phyloP scores from a whole-genome alignment of 2,113 vertebrate genomes.

The Xiphophorus hellerii region DNA sequence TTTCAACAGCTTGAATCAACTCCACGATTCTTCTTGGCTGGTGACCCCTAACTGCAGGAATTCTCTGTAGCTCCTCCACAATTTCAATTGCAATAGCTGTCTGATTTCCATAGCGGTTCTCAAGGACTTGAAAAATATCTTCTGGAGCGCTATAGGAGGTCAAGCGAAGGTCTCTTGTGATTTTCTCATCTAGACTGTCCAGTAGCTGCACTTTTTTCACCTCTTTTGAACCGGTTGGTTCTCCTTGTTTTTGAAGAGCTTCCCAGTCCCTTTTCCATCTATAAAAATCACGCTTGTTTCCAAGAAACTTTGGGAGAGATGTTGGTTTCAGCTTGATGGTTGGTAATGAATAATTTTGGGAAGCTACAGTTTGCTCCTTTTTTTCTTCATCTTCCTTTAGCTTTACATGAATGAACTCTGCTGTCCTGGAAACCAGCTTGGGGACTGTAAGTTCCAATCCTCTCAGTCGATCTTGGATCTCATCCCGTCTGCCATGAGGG shows the following conservation, averaged over 20 bases:
- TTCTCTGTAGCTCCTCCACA: neutral
- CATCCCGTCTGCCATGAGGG: too few species aligned
- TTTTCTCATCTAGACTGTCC: neutral
- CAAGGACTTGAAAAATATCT: neutral
- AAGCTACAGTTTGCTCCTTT: too few species aligned
- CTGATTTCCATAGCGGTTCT: neutral
- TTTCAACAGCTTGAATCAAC: neutral
- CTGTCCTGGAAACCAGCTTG: too few species aligned
- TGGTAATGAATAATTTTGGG: too few species aligned
- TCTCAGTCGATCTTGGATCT: neutral
- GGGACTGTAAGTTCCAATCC: neutral
- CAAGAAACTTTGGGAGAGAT: too few species aligned
- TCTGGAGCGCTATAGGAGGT: neutral
- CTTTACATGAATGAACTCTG: too few species aligned
- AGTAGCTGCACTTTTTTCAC: neutral
- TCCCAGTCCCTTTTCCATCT: too few species aligned
- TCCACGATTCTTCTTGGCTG: neutral
- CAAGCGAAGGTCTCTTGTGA: neutral
- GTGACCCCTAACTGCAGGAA: neutral
- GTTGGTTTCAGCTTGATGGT: too few species aligned
- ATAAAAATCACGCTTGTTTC: too few species aligned
- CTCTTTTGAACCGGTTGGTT: neutral
- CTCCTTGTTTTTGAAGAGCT: neutral
- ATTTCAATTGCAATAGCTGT: neutral
- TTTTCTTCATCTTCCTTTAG: too few species aligned